A percentile compares a stretch with the other conserved stretches of the same genome.
phyloP scores from a whole-genome alignment of 2,113 vertebrate genomes.

The Halcyon senegalensis region DNA sequence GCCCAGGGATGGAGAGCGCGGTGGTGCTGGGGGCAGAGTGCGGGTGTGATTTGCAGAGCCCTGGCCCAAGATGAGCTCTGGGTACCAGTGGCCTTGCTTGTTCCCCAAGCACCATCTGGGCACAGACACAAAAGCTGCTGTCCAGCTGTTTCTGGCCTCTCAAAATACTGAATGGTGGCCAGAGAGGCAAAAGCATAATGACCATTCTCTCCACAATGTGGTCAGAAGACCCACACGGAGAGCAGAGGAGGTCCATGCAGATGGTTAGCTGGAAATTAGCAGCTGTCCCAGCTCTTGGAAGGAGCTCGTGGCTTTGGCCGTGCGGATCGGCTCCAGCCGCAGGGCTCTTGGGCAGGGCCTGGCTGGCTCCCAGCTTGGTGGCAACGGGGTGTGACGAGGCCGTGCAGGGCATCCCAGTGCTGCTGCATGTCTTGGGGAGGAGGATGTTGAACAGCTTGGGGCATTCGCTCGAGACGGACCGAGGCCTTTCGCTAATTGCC shows the following conservation, averaged over 20 bases:
- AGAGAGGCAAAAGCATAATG: background rate
- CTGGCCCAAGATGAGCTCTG: background rate
- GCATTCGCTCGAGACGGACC: background rate
- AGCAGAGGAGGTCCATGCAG: background rate
- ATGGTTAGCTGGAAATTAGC: background rate
- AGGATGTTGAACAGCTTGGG: background rate
- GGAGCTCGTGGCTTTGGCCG: background rate
- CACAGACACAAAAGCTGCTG: background rate
- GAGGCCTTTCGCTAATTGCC: background rate
- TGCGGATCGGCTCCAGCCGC: background rate
- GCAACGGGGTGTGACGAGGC: background rate
- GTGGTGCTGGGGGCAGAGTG: accelerated
- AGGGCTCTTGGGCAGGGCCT: background rate
- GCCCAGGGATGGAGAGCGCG: background rate
- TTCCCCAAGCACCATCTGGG: background rate
- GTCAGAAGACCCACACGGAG: background rate
- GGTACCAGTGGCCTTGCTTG: background rate
- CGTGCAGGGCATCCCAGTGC: background rate
- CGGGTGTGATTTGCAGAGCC: background rate
- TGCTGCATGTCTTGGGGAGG: background rate
- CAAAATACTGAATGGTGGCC: background rate
- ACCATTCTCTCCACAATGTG: background rate
- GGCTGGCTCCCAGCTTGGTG: background rate
- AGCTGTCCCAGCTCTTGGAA: background rate
- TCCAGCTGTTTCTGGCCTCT: background rate